Conservation (phyloP, 2,797 vertebrate genomes). For the Silurus aristotelis region DNA sequence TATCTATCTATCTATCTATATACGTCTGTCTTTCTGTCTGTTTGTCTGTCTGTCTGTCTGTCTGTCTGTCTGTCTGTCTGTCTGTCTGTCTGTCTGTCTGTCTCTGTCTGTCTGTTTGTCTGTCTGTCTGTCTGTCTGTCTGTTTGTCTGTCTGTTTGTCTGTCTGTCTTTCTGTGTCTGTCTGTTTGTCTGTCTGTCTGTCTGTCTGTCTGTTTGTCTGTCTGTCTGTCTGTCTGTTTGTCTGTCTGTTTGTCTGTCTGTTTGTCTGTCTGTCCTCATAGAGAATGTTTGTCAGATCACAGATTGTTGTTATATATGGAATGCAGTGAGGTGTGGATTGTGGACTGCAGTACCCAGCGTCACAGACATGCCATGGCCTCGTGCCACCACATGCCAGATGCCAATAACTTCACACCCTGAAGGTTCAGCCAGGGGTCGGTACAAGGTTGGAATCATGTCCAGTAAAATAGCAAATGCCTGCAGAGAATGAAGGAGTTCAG, state of each 20-base stretch:
- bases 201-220: too few relatives aligned
- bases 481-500: neutral
- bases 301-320: slow-evolving; percentile 24
- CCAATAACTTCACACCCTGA: neutral
- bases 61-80: too few relatives aligned
- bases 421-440: slow-evolving; percentile 34
- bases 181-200: too few relatives aligned
- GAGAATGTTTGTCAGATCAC: neutral
- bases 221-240: neutral
- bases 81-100: too few relatives aligned
- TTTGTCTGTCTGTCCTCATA: neutral
- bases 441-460: neutral
- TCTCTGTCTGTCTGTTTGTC: too few relatives aligned
- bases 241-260: neutral
- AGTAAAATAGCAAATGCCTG: neutral
- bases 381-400: slow-evolving; percentile 37
- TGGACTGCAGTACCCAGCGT: slow-evolving; percentile 2
- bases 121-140: too few relatives aligned
- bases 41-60: too few relatives aligned
- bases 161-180: neutral
- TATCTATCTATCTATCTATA: too few relatives aligned
- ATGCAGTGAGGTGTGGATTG: slow-evolving; percentile 16
- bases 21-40: too few relatives aligned
- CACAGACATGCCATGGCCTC: slow-evolving; percentile 25
- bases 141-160: neutral